Conservation (phyloP, 2,113 vertebrate species). For the Clarias gariepinus region DNA sequence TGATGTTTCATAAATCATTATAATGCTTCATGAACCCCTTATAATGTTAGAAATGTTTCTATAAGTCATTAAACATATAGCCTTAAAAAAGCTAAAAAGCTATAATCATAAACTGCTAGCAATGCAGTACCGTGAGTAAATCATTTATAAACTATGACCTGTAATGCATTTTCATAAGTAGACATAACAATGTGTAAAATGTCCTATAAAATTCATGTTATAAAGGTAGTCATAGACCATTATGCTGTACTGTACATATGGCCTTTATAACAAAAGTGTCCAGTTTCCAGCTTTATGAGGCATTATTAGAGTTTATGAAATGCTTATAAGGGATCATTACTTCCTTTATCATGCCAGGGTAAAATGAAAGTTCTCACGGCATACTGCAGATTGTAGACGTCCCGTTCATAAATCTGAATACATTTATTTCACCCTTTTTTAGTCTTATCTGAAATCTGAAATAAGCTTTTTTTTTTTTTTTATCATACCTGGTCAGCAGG, state of each 20-base stretch:
- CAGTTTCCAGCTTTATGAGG: not conserved
- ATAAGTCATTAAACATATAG: too few relatives aligned
- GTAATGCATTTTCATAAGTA: not conserved
- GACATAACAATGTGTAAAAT: not conserved
- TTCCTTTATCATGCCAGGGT: not conserved
- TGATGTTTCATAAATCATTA: too few relatives aligned
- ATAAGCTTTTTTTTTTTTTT: constrained; percentile 7
- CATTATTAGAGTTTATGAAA: not conserved
- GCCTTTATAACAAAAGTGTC: not conserved
- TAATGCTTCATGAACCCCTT: too few relatives aligned
- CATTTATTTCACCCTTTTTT: not conserved
- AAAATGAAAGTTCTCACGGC: not conserved
- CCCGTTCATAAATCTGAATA: not conserved
- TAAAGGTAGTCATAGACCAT: not conserved
- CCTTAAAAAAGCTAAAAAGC: too few relatives aligned
- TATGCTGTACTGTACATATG: not conserved
- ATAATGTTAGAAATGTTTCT: too few relatives aligned
- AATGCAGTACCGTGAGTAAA: not conserved
- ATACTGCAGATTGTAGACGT: not conserved
- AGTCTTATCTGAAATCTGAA: not conserved
- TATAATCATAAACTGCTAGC: too few relatives aligned
- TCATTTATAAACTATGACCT: not conserved
- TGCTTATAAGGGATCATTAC: not conserved
- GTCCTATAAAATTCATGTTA: not conserved
- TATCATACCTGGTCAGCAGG: not conserved